Evolutionary conservation across 2,113 vertebrate genomes (phyloP).

Genomic region (Oreocharis arfaki): DNA sequence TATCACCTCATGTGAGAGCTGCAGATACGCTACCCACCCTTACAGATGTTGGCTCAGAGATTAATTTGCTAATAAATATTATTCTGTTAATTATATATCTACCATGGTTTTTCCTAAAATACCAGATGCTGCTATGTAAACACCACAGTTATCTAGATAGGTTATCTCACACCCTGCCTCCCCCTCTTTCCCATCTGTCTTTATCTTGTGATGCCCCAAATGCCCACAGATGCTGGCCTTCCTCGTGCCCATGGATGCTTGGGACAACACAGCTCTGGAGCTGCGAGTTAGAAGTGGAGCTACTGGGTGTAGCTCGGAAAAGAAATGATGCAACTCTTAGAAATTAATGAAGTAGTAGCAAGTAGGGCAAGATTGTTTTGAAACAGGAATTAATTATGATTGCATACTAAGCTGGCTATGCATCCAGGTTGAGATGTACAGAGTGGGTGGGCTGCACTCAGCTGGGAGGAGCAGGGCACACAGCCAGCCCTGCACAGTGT

Average conservation of each 20-base stretch:
- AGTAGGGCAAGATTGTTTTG: not conserved
- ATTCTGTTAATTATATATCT: not conserved
- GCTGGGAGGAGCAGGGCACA: not conserved
- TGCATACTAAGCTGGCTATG: not conserved
- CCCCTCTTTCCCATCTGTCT: not conserved
- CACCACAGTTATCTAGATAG: not conserved
- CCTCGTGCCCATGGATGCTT: accelerated
- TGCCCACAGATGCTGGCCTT: accelerated
- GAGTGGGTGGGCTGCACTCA: not conserved
- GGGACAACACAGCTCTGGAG: not conserved
- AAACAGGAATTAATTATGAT: not conserved
- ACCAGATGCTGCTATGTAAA: not conserved
- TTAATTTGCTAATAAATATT: not conserved
- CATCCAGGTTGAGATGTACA: not conserved
- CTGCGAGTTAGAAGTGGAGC: not conserved
- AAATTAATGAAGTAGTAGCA: not conserved
- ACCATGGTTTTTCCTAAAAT: not conserved
- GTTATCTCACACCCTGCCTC: not conserved
- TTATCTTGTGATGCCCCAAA: not conserved
- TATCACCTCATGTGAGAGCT: not conserved
- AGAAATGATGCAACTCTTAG: not conserved
- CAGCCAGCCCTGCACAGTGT: not conserved
- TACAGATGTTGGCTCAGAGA: not conserved
- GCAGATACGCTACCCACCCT: not conserved
- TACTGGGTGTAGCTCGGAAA: not conserved